Evolutionary conservation across 2,888 invertebrate genomes (phyloP).

Genomic region (Drosophila antonietae): DNA sequence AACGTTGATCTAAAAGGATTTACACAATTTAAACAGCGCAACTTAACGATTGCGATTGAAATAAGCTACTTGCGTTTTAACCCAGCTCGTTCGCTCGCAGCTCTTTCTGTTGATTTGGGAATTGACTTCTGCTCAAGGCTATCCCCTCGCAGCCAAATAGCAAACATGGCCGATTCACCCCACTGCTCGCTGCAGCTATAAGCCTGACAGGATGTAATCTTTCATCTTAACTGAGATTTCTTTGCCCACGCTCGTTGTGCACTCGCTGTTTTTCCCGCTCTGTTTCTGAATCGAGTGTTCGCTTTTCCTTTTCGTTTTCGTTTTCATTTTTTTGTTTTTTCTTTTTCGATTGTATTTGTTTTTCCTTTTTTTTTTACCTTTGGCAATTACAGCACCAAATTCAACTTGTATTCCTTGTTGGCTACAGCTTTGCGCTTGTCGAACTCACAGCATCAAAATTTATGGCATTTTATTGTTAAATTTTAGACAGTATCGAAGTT

Average conservation of each 20-base stretch:
- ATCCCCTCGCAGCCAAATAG: slow-evolving; percentile 3
- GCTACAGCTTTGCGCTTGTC: slow-evolving; percentile 13
- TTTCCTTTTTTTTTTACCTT: slow-evolving; percentile 14
- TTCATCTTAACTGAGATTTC: slow-evolving; percentile 72
- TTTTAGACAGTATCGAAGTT: slow-evolving; percentile 8
- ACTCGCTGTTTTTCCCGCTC: slow-evolving; percentile 18
- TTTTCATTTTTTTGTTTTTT: neutral
- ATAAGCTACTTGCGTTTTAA: slow-evolving; percentile 66
- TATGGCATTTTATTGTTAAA: slow-evolving; percentile 17
- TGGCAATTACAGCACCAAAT: slow-evolving; percentile 21
- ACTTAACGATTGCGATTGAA: slow-evolving; percentile 67
- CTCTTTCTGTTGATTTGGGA: slow-evolving; percentile 67
- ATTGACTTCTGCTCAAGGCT: slow-evolving; percentile 69
- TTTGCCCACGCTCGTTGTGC: slow-evolving; percentile 21
- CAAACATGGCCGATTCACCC: neutral
- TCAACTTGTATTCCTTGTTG: slow-evolving; percentile 5
- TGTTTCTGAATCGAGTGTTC: slow-evolving; percentile 17
- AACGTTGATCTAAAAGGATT: slow-evolving; percentile 73
- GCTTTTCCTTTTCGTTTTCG: neutral
- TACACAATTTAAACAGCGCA: slow-evolving; percentile 68
- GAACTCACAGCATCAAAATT: slow-evolving; percentile 21
- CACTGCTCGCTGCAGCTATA: slow-evolving; percentile 25
- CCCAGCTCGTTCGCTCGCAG: slow-evolving; percentile 9
- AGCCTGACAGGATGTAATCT: slow-evolving; percentile 67
- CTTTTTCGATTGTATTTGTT: neutral